Evolutionary conservation across 37 sponge, comb jelly and placozoan genomes (phyloP), one percentile per base, ranked within the genome.

Genomic region (Aplysina aerophoba): DNA sequence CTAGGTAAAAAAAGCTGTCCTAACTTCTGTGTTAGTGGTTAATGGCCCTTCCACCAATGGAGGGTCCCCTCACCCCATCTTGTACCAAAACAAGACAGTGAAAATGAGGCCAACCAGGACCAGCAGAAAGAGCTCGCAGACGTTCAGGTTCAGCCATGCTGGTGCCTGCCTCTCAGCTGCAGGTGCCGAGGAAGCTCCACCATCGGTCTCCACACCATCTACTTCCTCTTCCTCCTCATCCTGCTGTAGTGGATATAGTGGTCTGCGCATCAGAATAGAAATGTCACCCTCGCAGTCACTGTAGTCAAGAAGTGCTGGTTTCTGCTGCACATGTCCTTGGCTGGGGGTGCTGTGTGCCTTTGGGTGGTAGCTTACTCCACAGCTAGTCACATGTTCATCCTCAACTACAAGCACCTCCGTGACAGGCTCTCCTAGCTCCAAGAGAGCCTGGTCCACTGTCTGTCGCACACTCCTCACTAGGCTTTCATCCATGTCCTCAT

Each of bases 261-360:
- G 71, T 27, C 71, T 69, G 71, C 71, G 71, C 13, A 35, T 69
- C 35, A 69, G 71, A 6, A 35, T 12, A 16, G 34, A 34, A 6
- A 12, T 30, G 11, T 30, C 71, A 17, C 1, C 71, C 27, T 69
- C 71, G 1, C 34, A 16, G 71, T 34, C 71, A 31, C 34, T 30
- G 71, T 35, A 44, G 50, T 44, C 34, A 33, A 69, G 34, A 35
- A 34, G 17, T 35, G 34, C 17, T 16, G 1, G 35, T 3, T 12
- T 69, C 17, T 16, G 28, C 27, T 16, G 28, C 27, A 28, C 27
- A 17, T 15, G 1, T 35, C 6, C 34, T 11, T 15, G 71, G 34
- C 28, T 11, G 2, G 71, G 71, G 28, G 71, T 69, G 71, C 71
- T 69, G 34, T 69, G 33, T 34, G 71, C 71, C 33, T 69, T 30